phyloP scores from a whole-genome alignment of 2,113 vertebrate genomes.

The Dinomys branickii region DNA sequence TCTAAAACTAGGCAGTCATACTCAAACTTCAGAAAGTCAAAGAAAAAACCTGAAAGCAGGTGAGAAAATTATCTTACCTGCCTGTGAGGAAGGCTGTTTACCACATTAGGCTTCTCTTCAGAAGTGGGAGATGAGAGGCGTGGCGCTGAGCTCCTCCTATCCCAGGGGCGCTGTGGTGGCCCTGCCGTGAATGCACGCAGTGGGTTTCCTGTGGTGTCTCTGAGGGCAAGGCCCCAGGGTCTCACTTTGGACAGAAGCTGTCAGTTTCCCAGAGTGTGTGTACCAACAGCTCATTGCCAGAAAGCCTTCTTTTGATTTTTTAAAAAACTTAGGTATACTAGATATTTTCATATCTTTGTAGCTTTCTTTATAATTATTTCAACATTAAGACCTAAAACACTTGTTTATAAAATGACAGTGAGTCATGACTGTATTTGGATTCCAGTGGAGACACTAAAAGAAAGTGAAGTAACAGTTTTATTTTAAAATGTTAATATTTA shows the following conservation, averaged over 20 bases:
- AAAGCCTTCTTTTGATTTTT: background rate
- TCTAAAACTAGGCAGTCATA: background rate
- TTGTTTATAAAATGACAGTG: background rate
- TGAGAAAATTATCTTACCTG: background rate
- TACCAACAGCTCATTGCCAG: background rate
- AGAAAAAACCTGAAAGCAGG: background rate
- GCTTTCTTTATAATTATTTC: background rate
- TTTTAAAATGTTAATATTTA: constrained; percentile 8
- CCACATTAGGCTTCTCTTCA: background rate
- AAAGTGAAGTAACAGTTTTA: background rate
- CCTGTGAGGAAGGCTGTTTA: background rate
- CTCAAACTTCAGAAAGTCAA: background rate
- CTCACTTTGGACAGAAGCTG: background rate
- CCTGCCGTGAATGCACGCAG: background rate
- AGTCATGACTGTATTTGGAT: background rate
- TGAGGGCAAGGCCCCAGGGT: background rate
- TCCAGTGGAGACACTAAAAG: background rate
- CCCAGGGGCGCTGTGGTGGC: rapidly evolving
- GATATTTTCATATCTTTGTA: background rate
- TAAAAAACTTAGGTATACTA: background rate
- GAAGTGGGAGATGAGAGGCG: background rate
- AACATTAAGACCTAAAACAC: background rate
- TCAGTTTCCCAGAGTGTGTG: background rate
- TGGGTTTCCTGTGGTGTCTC: no score
- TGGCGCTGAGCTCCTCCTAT: rapidly evolving